These are phyloP conservation scores for Cremastinae sp. DNA, from an alignment of 2,888 invertebrate genomes.

Conservation along the genomic window DNA sequence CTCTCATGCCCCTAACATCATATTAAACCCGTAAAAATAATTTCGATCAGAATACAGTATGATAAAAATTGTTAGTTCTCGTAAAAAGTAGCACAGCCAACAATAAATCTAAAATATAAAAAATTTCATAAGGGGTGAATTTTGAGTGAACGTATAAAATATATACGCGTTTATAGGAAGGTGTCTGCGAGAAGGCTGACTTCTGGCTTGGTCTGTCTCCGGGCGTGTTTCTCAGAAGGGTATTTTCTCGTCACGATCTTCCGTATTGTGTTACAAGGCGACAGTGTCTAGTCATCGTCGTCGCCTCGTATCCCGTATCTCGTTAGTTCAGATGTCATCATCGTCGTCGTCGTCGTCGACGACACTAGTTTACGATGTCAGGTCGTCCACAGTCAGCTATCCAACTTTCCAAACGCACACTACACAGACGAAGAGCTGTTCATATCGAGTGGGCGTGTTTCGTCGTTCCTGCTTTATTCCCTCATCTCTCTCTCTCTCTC, in stretches of 20 bases:
- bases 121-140: too few relatives aligned
- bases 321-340: constrained; percentile 52
- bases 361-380: constrained; percentile 51
- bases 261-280: constrained; percentile 50
- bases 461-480: not conserved
- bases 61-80: too few relatives aligned
- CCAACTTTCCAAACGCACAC: too few relatives aligned
- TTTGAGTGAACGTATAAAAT: too few relatives aligned
- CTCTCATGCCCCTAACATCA: too few relatives aligned
- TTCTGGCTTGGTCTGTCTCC: constrained; percentile 15
- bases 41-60: too few relatives aligned
- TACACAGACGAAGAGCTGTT: too few relatives aligned
- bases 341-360: constrained; percentile 23
- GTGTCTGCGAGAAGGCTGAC: not conserved
- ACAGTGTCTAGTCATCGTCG: constrained; percentile 47
- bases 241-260: constrained; percentile 35
- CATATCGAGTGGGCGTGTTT: too few relatives aligned
- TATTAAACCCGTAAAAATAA: too few relatives aligned
- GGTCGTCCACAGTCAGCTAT: not conserved
- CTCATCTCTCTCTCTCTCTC: constrained; percentile 10
- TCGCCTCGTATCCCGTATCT: constrained; percentile 56
- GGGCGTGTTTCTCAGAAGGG: not conserved
- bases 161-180: not conserved
- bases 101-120: too few relatives aligned
- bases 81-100: too few relatives aligned